A percentile compares a stretch with the other conserved stretches of the same genome.
Conservation (phyloP, 1,140 invertebrate genomes). For the Trichomalopsis sarcophagae region DNA sequence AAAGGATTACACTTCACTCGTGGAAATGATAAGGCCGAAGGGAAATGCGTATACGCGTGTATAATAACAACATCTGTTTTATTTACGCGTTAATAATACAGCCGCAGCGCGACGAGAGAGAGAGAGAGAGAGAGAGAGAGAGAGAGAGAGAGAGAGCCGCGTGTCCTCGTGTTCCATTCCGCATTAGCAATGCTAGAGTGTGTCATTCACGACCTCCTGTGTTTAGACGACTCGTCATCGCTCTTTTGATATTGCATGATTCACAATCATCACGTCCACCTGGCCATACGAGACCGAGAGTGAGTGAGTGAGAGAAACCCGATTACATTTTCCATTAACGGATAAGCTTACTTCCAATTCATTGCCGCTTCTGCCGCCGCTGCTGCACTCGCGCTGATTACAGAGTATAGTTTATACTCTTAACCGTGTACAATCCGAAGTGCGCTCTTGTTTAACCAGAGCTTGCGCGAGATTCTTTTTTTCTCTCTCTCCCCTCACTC, state of each 20-base stretch:
- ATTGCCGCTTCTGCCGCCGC: neutral
- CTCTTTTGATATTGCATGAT: conserved; percentile 15
- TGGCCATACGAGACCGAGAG: neutral
- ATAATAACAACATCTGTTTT: too few species aligned
- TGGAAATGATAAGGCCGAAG: too few species aligned
- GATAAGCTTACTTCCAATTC: conserved; percentile 39
- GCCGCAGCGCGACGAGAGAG: too few species aligned
- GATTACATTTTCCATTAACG: conserved; percentile 51
- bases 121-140: too few species aligned
- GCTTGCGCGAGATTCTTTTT: neutral
- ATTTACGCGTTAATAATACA: too few species aligned
- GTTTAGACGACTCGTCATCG: neutral
- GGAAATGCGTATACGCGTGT: too few species aligned
- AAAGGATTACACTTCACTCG: too few species aligned
- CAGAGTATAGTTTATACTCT: conserved; percentile 17
- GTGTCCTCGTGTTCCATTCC: neutral
- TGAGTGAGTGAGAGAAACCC: neutral
- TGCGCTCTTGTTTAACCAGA: conserved; percentile 5
- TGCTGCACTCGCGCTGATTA: conserved; percentile 43
- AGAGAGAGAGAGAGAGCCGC: too few species aligned
- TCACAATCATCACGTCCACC: conserved; percentile 11
- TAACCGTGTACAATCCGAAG: neutral
- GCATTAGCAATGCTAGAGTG: neutral
- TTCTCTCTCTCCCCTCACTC: neutral
- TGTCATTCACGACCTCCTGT: neutral